phyloP scores from a whole-genome alignment of 2,113 vertebrate species.

The Poeciliopsis occidentalis region DNA sequence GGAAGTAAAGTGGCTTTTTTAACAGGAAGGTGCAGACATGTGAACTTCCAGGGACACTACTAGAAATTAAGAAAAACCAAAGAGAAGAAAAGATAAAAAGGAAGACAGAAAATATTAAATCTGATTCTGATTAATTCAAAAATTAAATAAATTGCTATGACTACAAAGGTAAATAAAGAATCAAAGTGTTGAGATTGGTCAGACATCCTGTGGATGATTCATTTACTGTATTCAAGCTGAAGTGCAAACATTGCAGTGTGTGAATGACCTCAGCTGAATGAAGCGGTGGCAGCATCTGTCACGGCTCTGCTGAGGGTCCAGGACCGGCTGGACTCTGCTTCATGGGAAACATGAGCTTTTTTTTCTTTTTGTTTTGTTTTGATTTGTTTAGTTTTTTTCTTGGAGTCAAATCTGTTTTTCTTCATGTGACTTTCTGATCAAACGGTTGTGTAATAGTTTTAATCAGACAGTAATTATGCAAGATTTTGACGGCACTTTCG shows the following conservation, averaged over 20 bases:
- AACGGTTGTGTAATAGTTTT: background rate
- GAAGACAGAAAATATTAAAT: background rate
- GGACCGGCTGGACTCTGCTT: slow-evolving; percentile 5
- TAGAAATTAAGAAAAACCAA: background rate
- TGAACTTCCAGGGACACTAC: background rate
- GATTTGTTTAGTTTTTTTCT: background rate
- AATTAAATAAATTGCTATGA: too few relatives aligned
- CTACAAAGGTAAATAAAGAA: too few relatives aligned
- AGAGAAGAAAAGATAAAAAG: background rate
- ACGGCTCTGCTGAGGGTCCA: slow-evolving; percentile 9
- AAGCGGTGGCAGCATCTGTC: slow-evolving; percentile 26
- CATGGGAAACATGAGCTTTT: slow-evolving; percentile 18
- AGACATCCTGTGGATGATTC: background rate
- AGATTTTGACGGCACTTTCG: background rate
- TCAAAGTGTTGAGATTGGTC: background rate
- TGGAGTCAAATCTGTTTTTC: background rate
- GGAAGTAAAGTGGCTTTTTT: slow-evolving; percentile 49
- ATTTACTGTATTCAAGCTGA: background rate
- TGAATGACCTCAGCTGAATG: slow-evolving; percentile 46
- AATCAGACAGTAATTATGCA: background rate
- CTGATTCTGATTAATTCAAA: too few relatives aligned
- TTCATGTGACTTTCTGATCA: background rate
- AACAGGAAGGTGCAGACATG: slow-evolving; percentile 10
- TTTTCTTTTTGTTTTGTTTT: too few relatives aligned
- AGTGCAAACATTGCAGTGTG: slow-evolving; percentile 27